phyloP scores from a whole-genome alignment of 2,113 vertebrate species.

The Syngnathus floridae region DNA sequence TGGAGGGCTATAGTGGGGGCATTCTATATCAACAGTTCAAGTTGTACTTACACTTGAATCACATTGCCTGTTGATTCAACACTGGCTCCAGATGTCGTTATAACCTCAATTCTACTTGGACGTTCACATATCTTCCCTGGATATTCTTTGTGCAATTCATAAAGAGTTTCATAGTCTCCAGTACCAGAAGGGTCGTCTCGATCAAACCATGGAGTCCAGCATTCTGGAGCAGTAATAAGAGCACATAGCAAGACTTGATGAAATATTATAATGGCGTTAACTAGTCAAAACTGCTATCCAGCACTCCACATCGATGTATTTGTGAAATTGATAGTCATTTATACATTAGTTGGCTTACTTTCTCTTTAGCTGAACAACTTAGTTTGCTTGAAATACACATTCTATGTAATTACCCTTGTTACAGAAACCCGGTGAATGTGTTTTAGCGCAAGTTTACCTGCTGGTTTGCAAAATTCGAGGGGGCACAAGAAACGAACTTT shows the following conservation, averaged over 20 bases:
- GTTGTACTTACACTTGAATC: not conserved
- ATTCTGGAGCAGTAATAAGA: not conserved
- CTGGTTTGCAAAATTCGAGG: not conserved
- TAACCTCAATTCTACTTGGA: not conserved
- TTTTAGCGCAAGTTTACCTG: not conserved
- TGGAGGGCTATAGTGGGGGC: not conserved
- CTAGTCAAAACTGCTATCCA: too few species aligned
- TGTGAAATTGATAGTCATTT: too few species aligned
- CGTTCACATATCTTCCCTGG: not conserved
- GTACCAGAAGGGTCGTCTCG: not conserved
- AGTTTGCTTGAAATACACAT: too few species aligned
- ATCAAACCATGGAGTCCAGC: constrained; percentile 2
- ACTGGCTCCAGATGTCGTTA: not conserved
- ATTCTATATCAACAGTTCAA: not conserved
- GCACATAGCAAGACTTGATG: too few species aligned
- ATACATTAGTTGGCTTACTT: too few species aligned
- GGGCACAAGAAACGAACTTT: not conserved
- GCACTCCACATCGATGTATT: too few species aligned
- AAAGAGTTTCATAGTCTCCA: constrained; percentile 1
- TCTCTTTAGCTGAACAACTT: too few species aligned
- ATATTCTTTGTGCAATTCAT: not conserved
- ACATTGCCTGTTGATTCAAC: not conserved
- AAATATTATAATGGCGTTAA: too few species aligned
- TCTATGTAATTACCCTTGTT: too few species aligned
- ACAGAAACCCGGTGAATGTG: not conserved